Evolutionary conservation across 2,113 vertebrate species (phyloP), one percentile per base, ranked within the genome.

Genomic region (Zapus hudsonius): DNA sequence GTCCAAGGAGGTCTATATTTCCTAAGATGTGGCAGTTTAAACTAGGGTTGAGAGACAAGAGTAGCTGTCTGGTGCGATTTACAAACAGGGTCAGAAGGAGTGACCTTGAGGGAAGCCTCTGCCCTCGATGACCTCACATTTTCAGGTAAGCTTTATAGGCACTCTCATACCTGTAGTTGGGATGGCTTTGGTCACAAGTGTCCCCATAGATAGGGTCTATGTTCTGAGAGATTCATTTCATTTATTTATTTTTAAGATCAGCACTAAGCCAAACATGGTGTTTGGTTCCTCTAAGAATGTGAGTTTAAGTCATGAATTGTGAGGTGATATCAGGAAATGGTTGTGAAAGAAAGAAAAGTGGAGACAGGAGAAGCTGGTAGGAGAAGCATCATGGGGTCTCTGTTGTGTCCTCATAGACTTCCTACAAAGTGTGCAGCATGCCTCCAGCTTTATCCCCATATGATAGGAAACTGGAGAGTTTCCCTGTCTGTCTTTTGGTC

Each of bases 311-410:
- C 2, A 27, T 27, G 57, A 29, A 40, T 0, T 47, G 38, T 27
- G 42, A 66, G 15, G 57, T 55, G 31, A 20, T 40, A 31, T n/a
- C 44, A 38, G 15, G 74, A 84, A 80, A 87, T 6, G 52, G 61
- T 52, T 19, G 19, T 63, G 20, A 44, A 64, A 52, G 15, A 61
- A 19, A 7, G 22, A 44, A 42, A 25, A 42, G 22, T 2, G 25
- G 27, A 61, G 40, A 55, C 12, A 52, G n/a, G 52, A 86, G 55
- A 75, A 33, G 83, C 2, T 13, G 8, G 38, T 0, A 55, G 29
- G 16, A 47, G 63, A 64, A 22, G 31, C 0, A 0, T 61, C 3
- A n/a, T 0, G 75, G 74, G 42, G 15, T 29, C 33, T 3, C 31
- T 16, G 10, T 44, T 82, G 7, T 0, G 47, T 42, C 57, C 36